These are phyloP conservation scores for Orientallactaga bullata DNA, from an alignment of 2,113 vertebrate species.

Conservation along the genomic window DNA sequence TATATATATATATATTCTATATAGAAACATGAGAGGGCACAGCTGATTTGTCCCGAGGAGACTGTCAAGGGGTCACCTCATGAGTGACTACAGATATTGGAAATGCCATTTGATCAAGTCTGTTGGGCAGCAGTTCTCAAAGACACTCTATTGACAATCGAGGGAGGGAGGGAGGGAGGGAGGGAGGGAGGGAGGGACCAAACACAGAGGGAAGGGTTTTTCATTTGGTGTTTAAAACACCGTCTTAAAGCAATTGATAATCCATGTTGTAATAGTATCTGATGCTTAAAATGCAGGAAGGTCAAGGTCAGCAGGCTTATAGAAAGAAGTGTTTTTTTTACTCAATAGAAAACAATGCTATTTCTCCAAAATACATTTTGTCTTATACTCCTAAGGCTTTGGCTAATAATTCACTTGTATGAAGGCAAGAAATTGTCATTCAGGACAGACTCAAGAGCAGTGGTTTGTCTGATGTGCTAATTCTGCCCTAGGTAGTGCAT, in stretches of 20 bases:
- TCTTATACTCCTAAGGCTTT: neutral
- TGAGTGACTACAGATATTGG: neutral
- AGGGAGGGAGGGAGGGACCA: too few relatives aligned
- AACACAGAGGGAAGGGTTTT: neutral
- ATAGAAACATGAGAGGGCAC: neutral
- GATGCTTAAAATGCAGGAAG: neutral
- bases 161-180: too few relatives aligned
- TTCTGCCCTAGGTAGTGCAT: neutral
- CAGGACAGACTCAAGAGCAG: neutral
- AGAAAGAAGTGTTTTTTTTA: neutral
- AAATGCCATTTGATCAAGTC: constrained; percentile 39
- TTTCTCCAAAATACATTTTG: neutral
- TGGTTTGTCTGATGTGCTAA: neutral
- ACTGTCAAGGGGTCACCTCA: neutral
- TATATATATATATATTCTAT: neutral
- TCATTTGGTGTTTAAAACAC: neutral
- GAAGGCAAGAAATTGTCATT: neutral
- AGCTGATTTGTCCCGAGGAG: constrained; percentile 49
- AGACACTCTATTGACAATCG: neutral
- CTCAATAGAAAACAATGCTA: neutral
- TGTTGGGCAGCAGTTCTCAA: neutral
- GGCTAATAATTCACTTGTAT: neutral
- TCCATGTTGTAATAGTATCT: neutral
- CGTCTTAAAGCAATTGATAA: neutral
- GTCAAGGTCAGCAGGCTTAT: neutral